phyloP scores from a whole-genome alignment of 2,888 invertebrate genomes.

The Gari tellinella region DNA sequence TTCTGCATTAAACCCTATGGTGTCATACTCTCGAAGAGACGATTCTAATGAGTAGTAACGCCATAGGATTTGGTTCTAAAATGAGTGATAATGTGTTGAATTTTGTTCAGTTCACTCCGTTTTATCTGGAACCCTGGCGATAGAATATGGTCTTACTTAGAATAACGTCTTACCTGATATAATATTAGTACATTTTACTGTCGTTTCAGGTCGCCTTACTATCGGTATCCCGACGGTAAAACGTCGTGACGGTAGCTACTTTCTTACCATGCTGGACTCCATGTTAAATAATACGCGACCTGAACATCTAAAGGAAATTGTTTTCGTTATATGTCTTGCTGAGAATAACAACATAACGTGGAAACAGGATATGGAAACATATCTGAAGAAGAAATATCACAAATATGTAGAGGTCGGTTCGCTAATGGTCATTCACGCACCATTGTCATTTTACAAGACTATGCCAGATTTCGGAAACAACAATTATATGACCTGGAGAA shows the following conservation, averaged over 20 bases:
- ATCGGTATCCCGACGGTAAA: constrained; percentile 84
- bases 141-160: too few relatives aligned
- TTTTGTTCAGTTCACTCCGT: too few relatives aligned
- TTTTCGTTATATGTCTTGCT: constrained; percentile 84
- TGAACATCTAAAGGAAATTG: constrained; percentile 78
- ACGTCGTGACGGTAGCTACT: constrained; percentile 81
- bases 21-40: too few relatives aligned
- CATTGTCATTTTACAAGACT: constrained; percentile 64
- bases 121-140: too few relatives aligned
- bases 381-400: constrained; percentile 62
- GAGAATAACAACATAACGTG: constrained; percentile 78
- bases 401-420: constrained; percentile 69
- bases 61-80: too few relatives aligned
- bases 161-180: too few relatives aligned
- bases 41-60: too few relatives aligned
- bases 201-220: constrained; percentile 80
- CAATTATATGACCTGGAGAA: constrained; percentile 81
- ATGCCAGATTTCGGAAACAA: constrained; percentile 74
- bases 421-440: constrained; percentile 81
- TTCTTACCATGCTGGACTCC: constrained; percentile 82
- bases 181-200: too few relatives aligned
- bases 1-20: too few relatives aligned
- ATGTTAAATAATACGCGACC: constrained; percentile 79
- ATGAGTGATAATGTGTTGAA: too few relatives aligned
- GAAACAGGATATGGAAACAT: constrained; percentile 59